Evolutionary conservation across 2,888 invertebrate genomes (phyloP).

Genomic region (Amblyteles armatorius): DNA sequence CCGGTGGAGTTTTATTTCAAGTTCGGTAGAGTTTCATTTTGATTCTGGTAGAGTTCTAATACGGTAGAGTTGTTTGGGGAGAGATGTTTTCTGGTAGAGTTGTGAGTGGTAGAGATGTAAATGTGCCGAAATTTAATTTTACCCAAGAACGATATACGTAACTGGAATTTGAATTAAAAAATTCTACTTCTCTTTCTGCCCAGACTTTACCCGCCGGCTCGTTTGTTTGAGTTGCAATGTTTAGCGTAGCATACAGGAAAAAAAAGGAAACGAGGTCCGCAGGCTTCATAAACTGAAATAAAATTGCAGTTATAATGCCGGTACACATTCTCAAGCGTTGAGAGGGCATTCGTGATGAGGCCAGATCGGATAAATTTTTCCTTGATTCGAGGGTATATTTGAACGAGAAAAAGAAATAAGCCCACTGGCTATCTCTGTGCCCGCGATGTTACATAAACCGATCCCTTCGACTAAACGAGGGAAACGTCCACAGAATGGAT

Average conservation of each 20-base stretch:
- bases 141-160: neutral
- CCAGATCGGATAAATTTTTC: constrained; percentile 29
- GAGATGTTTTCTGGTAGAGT: too few relatives aligned
- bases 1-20: too few relatives aligned
- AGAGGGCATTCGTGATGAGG: constrained; percentile 3
- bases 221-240: neutral
- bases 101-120: too few relatives aligned
- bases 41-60: too few relatives aligned
- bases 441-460: constrained; percentile 33
- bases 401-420: constrained; percentile 14
- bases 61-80: too few relatives aligned
- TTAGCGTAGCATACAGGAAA: neutral
- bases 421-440: constrained; percentile 5
- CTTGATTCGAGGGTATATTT: constrained; percentile 23
- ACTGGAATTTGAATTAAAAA: neutral
- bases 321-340: neutral
- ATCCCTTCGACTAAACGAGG: constrained; percentile 32
- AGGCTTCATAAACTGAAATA: neutral
- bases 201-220: neutral
- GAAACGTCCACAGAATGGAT: constrained; percentile 10
- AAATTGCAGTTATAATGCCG: constrained; percentile 16
- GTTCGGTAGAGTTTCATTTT: too few relatives aligned
- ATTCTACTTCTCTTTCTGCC: neutral
- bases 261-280: neutral
- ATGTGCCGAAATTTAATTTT: neutral